Base-by-base conservation (phyloP, 2,888 invertebrate species). In the Toxonevra muliebris region DNA sequence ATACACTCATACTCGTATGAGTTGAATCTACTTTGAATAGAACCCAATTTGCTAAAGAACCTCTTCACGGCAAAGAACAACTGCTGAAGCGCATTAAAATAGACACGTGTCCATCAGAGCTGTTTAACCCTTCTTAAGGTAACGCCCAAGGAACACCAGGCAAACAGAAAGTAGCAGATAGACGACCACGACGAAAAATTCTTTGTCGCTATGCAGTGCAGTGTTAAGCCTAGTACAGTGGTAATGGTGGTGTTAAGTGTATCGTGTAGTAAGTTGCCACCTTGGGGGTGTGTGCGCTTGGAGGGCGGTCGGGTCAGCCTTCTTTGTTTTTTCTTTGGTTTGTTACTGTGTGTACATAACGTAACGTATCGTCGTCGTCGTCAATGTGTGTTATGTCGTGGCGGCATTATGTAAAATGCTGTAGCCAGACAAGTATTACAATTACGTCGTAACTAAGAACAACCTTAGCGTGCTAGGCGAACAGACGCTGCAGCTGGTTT, bases 91-190 rank as follows among this genome's bases (percentile, higher is more conserved):
- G 69, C 73, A 69, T 78, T 76, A 70, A 76, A 79, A 76, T 69
- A 75, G 83, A 83, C 84, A 84, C 82, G 81, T 83, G 82, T 84
- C 84, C 81, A 83, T 84, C 83, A 82, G 75, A 74, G 76, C 76
- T 76, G 76, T 80, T 83, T 84, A 84, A 84, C 84, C 84, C 85
- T 85, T 85, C 85, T 84, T 83, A 84, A 85, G 85, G 84, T 84
- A 84, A 84, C 84, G 84, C 85, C 85, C 85, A 85, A 84, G 83
- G 82, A 79, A 71, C 71, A 83, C 75, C 76, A 85, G 84, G 85
- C 77, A 71, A 76, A 63, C 83, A 85, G 79, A 50, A 76, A 0
- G 8, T n/a, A 62, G 68, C 54, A 43, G 42, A 10, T 61, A 42
- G 43, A 2, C 15, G 45, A 40, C 53, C 11, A 10, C 11, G 20